Conservation (phyloP, 2,888 invertebrate species). For the Clusia tigrina region DNA sequence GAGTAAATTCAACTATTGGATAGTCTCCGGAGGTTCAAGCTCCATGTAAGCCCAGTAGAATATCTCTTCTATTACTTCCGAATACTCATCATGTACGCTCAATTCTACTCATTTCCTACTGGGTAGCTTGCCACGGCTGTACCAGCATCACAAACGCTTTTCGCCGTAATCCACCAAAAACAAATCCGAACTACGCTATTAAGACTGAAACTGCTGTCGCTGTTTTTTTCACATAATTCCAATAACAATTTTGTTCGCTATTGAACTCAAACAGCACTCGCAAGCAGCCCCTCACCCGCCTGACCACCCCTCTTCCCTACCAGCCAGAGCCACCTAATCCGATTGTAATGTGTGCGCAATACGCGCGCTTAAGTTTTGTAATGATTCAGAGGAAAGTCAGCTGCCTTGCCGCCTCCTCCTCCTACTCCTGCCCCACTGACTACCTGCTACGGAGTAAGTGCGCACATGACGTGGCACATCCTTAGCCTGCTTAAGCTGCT, state of each 20-base stretch:
- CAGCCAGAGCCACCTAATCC: neutral
- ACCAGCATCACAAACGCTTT: neutral
- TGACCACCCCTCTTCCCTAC: neutral
- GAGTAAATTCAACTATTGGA: too few species aligned
- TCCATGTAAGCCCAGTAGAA: too few species aligned
- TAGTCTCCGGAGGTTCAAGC: too few species aligned
- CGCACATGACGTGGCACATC: neutral
- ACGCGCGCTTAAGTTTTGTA: neutral
- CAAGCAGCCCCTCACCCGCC: too few species aligned
- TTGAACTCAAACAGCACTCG: neutral
- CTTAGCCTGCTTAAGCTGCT: too few species aligned
- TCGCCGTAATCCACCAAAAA: conserved; percentile 9
- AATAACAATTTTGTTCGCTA: conserved; percentile 11
- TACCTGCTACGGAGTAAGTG: neutral
- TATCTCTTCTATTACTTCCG: too few species aligned
- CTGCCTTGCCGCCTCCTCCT: neutral
- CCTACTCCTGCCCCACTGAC: too few species aligned
- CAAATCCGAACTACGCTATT: conserved; percentile 22
- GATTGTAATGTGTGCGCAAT: conserved; percentile 3
- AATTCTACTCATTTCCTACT: neutral
- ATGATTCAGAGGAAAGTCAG: neutral
- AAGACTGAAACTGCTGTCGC: conserved; percentile 23
- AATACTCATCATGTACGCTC: too few species aligned
- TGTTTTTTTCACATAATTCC: conserved; percentile 27
- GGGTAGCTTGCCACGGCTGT: neutral